Evolutionary conservation across 2,888 invertebrate genomes (phyloP).

Genomic region (Brachypalpus laphriformis): DNA sequence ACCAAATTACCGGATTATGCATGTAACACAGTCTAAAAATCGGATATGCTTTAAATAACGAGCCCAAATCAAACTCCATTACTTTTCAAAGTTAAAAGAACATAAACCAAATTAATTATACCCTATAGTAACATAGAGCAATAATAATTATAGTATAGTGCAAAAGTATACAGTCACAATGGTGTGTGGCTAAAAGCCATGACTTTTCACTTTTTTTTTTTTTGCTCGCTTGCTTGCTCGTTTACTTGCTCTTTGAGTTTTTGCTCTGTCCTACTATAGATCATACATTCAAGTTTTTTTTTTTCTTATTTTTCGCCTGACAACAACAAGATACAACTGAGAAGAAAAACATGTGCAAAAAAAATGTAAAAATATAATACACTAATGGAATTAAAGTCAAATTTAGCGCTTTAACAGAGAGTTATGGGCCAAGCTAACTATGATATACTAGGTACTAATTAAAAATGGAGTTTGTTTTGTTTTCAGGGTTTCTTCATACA

Average conservation of each 20-base stretch:
- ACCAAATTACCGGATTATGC: neutral
- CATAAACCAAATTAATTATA: neutral
- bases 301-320: neutral
- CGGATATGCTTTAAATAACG: neutral
- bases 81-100: neutral
- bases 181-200: constrained; percentile 39
- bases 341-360: constrained; percentile 15
- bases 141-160: constrained; percentile 3
- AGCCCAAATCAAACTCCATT: neutral
- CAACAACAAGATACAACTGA: neutral
- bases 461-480: constrained; percentile 52
- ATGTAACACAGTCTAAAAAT: neutral
- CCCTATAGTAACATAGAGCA: constrained; percentile 18
- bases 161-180: constrained; percentile 3
- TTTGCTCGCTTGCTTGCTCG: neutral
- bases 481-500: constrained; percentile 35
- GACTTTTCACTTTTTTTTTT: constrained; percentile 21
- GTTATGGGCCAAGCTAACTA: constrained; percentile 11
- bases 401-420: constrained; percentile 32
- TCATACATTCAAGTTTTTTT: constrained; percentile 27
- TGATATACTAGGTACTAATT: constrained; percentile 28
- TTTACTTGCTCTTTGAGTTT: constrained; percentile 17
- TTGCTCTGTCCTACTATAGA: constrained; percentile 12
- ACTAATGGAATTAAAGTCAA: constrained; percentile 33
- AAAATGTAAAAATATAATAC: neutral